These are phyloP conservation scores for Rhynchonycteris naso DNA, from an alignment of 2,797 vertebrate species.

Conservation along the genomic window DNA sequence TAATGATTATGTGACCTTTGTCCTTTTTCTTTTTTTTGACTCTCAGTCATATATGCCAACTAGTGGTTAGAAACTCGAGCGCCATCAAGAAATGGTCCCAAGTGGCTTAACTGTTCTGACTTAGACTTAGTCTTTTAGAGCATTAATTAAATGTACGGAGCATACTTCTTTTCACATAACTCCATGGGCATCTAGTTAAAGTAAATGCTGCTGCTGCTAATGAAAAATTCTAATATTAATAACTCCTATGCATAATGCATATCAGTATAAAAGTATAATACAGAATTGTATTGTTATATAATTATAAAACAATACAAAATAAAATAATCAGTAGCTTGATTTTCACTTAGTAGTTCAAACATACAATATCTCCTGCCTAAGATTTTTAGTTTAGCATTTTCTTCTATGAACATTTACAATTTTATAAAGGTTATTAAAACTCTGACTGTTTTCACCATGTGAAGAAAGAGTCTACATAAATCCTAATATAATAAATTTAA, in stretches of 20 bases:
- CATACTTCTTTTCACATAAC: neutral
- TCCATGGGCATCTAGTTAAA: neutral
- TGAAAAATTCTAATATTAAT: neutral
- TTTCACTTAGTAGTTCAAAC: conserved; percentile 18
- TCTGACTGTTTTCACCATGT: neutral
- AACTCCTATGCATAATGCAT: neutral
- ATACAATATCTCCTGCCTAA: neutral
- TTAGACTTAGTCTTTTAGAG: neutral
- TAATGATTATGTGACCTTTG: neutral
- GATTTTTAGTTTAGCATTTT: neutral
- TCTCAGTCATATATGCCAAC: neutral
- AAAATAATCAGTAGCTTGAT: neutral
- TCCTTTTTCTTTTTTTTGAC: neutral
- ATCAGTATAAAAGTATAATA: neutral
- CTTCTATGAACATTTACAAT: neutral
- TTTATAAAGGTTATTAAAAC: conserved; percentile 1
- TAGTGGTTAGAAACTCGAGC: neutral
- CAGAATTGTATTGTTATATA: neutral
- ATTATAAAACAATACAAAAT: neutral
- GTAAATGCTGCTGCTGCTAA: neutral
- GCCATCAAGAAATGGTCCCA: neutral
- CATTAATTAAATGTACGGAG: neutral
- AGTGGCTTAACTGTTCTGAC: conserved; percentile 3
- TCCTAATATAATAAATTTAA: neutral
- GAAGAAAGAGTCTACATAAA: neutral